Evolutionary conservation across 2,888 invertebrate genomes (phyloP), one percentile per base, ranked within the genome.

Genomic region (Synergus umbraculus): DNA sequence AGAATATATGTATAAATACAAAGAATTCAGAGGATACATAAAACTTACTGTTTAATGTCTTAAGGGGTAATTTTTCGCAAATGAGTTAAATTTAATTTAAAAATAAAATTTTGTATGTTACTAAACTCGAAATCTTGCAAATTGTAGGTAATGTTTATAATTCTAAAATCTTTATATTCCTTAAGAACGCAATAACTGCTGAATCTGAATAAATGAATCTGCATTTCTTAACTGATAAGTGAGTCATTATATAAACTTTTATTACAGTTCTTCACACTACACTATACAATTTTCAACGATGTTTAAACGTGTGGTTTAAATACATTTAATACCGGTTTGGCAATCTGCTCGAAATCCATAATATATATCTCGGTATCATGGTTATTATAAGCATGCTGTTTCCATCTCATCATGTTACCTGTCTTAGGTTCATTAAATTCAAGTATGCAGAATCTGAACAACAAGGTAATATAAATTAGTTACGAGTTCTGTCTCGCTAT

Each of bases 381-480:
- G 37, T 73, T 73, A 73, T 73, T 54, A 73, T 73, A 54, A 73
- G n/a, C 41, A 73, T 37, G 73, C 37, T 5, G 9, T 69, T 69
- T 69, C 49, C 10, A 69, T 29, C 54, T 73, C 49, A 8, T 49
- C 73, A 29, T 73, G 73, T 73, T 73, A 54, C 54, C 73, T 73
- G 69, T 49, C 69, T 37, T 15, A 10, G 54, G 73, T 73, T 73
- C 73, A 73, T 73, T 73, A 73, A 73, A 73, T 54, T 49, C 73
- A 73, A 54, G 73, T 54, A 73, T 9, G 54, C 37, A 54, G 73
- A 73, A 73, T 54, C 73, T 41, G n/a, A 73, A n/a, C 37, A 73
- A 54, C 49, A 54, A 49, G 73, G 15, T 54, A 54, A 73, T 73
- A 73, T 54, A 73, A 73, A 73, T 73, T 73, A 73, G 73, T 73